Conservation (phyloP, 2,797 vertebrate genomes). For the Fistularia tabacaria region DNA sequence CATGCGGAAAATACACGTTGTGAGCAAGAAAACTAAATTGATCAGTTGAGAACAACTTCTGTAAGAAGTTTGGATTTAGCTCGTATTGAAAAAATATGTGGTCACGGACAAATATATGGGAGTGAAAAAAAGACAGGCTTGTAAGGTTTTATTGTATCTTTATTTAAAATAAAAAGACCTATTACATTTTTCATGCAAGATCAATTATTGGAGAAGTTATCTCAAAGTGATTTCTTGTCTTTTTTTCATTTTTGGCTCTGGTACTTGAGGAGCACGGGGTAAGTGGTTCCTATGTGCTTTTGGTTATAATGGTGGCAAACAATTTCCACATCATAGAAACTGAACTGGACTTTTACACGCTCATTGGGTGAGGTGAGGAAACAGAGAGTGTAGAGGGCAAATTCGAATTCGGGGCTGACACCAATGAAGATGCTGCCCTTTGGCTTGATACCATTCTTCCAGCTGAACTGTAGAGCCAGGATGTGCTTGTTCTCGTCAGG, state of each 20-base stretch:
- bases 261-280: constrained; percentile 77
- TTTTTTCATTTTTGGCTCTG: constrained; percentile 19
- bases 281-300: constrained; percentile 81
- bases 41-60: no score
- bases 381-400: constrained; percentile 80
- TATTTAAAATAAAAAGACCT: constrained; percentile 68
- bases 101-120: neutral
- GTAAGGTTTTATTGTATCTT: constrained; percentile 74
- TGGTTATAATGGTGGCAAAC: constrained; percentile 81
- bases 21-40: no score
- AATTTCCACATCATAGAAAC: constrained; percentile 77
- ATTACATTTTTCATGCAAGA: constrained; percentile 44
- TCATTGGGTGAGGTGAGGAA: constrained; percentile 78
- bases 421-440: constrained; percentile 83
- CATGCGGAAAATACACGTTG: neutral
- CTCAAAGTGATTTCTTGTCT: constrained; percentile 11
- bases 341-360: constrained; percentile 78
- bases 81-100: neutral
- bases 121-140: constrained; percentile 28
- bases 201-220: constrained; percentile 12
- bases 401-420: constrained; percentile 81
- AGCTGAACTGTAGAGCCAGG: constrained; percentile 80
- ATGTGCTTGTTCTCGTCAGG: constrained; percentile 81
- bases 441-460: constrained; percentile 81
- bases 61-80: neutral